Conservation (phyloP, 2,888 invertebrate species). For the Clepsis dumicolana region DNA sequence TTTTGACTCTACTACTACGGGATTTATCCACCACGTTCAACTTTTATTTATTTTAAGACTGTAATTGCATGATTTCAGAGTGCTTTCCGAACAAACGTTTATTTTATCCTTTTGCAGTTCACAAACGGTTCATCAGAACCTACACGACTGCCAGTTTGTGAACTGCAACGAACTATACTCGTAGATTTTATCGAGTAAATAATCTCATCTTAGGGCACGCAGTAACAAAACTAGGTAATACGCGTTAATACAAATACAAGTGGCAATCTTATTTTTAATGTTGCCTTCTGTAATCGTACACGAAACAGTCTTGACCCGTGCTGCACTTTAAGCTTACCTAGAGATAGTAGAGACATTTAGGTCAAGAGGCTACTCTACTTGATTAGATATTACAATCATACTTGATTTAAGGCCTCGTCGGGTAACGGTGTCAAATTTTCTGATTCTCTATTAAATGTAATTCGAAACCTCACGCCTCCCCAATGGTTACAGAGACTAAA, state of each 20-base stretch:
- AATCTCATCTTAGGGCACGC: no score
- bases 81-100: constrained; percentile 15
- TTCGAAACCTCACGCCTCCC: background rate
- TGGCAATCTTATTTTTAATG: background rate
- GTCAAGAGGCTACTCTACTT: constrained; percentile 7
- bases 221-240: no score
- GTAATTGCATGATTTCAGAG: constrained; percentile 15
- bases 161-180: background rate
- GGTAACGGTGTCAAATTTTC: constrained; percentile 3
- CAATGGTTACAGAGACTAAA: constrained; percentile 17
- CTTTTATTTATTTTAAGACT: constrained; percentile 28
- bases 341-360: constrained; percentile 1
- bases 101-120: background rate
- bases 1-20: background rate
- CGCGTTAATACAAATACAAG: no score
- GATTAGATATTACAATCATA: constrained; percentile 10
- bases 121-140: no score
- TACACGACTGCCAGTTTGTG: background rate
- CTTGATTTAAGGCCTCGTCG: constrained; percentile 1
- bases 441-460: background rate
- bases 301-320: background rate
- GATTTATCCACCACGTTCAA: background rate
- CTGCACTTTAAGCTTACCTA: background rate
- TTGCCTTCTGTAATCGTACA: background rate
- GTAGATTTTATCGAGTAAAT: background rate